Percentiles rank a stretch among this genome's conserved stretches.
phyloP scores from a whole-genome alignment of 2,797 vertebrate genomes.

The Pipistrellus pygmaeus region DNA sequence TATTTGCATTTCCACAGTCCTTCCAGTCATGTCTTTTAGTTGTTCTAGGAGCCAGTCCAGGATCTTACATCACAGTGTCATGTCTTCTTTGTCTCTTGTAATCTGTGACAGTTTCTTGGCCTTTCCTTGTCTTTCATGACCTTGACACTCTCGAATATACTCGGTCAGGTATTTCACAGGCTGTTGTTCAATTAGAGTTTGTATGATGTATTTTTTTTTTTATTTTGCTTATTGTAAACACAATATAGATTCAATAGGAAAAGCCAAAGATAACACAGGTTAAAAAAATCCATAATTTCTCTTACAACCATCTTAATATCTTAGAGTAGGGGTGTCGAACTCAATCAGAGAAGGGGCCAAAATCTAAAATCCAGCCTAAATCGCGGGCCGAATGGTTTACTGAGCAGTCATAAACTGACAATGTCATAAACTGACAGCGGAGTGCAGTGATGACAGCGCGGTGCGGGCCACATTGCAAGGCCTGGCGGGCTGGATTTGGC shows the following conservation, averaged over 20 bases:
- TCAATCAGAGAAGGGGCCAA: too few species aligned
- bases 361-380: too few species aligned
- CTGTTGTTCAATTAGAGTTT: conserved; percentile 9
- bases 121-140: conserved; percentile 3
- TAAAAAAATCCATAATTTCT: not conserved
- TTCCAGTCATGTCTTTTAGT: not conserved
- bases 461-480: too few species aligned
- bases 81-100: not conserved
- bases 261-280: not conserved
- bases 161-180: not conserved
- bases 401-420: too few species aligned
- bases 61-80: not conserved
- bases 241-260: conserved; percentile 10
- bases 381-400: too few species aligned
- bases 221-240: conserved; percentile 1
- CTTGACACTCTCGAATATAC: not conserved
- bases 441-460: too few species aligned
- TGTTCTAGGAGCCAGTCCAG: not conserved
- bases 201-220: not conserved
- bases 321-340: too few species aligned
- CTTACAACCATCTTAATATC: not conserved
- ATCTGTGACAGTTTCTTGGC: not conserved
- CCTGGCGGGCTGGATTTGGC: too few species aligned
- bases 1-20: not conserved
- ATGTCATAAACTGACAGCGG: too few species aligned